Conservation (phyloP, 1,140 invertebrate species). For the Zaprionus vittiger region DNA sequence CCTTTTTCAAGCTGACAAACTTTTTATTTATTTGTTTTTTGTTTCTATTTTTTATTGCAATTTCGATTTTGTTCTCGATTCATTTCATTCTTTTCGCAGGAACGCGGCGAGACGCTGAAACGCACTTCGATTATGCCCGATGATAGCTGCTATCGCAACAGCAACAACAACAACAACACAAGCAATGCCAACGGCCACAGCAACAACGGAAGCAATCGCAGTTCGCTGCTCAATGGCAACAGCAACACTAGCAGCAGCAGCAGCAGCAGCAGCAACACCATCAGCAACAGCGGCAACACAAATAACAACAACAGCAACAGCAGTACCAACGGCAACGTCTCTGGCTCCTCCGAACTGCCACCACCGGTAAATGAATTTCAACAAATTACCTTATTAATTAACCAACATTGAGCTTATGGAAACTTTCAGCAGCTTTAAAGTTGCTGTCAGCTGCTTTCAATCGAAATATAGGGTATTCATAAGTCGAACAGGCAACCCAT, state of each 20-base stretch:
- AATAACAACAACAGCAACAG: slow-evolving; percentile 9
- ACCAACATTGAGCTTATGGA: neutral
- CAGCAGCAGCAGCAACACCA: slow-evolving; percentile 3
- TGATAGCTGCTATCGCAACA: slow-evolving; percentile 76
- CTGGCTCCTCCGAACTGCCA: slow-evolving; percentile 74
- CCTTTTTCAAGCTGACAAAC: neutral
- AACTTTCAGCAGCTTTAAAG: neutral
- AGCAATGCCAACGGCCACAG: slow-evolving; percentile 31
- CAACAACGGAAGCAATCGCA: slow-evolving; percentile 52
- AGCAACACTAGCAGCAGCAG: slow-evolving; percentile 10
- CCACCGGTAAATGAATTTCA: slow-evolving; percentile 86
- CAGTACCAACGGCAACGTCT: slow-evolving; percentile 20
- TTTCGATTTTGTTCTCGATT: slow-evolving; percentile 2
- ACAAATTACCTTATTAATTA: neutral
- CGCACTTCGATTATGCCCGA: slow-evolving; percentile 79
- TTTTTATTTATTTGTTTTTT: neutral
- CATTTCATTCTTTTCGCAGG: slow-evolving; percentile 37
- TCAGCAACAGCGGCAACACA: slow-evolving; percentile 9
- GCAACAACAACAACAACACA: slow-evolving; percentile 35
- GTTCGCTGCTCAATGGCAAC: slow-evolving; percentile 54
- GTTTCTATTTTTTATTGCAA: neutral
- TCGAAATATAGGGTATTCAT: neutral
- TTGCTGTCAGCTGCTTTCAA: too few species aligned
- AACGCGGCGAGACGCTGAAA: slow-evolving; percentile 73
- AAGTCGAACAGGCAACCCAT: neutral